Conservation (phyloP, 1,140 invertebrate genomes). For the Mactra quadrangularis region DNA sequence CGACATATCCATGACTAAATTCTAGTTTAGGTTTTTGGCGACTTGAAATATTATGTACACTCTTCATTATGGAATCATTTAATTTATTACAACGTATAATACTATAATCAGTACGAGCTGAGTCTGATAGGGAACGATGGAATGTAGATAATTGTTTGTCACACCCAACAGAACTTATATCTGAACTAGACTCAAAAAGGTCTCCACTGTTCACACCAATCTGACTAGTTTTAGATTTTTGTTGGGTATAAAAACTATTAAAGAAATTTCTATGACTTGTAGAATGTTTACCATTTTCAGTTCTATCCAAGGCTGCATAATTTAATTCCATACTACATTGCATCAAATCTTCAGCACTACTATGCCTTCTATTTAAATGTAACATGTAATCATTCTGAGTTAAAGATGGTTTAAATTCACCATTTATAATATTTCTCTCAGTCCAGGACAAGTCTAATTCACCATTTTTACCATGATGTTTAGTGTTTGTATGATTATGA, state of each 20-base stretch:
- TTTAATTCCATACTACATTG: conserved; percentile 17
- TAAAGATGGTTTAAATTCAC: background rate
- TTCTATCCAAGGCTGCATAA: conserved; percentile 18
- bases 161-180: background rate
- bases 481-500: background rate
- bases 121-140: conserved; percentile 46
- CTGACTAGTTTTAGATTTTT: background rate
- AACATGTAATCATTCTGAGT: background rate
- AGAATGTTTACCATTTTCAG: conserved; percentile 2
- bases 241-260: conserved; percentile 1
- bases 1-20: background rate
- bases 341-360: background rate
- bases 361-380: background rate
- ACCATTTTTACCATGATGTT: background rate
- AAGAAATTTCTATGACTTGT: background rate
- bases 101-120: conserved; percentile 26
- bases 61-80: conserved; percentile 40
- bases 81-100: conserved; percentile 40
- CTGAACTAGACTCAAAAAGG: conserved; percentile 48
- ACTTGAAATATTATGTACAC: conserved; percentile 42
- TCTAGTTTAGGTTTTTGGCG: background rate
- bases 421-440: background rate
- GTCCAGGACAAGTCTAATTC: background rate
- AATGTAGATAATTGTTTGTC: background rate
- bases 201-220: conserved; percentile 40